A percentile compares a stretch with the other conserved stretches of the same genome.
Conservation (phyloP, 2,888 invertebrate genomes). For the Pyrochroa serraticornis region DNA sequence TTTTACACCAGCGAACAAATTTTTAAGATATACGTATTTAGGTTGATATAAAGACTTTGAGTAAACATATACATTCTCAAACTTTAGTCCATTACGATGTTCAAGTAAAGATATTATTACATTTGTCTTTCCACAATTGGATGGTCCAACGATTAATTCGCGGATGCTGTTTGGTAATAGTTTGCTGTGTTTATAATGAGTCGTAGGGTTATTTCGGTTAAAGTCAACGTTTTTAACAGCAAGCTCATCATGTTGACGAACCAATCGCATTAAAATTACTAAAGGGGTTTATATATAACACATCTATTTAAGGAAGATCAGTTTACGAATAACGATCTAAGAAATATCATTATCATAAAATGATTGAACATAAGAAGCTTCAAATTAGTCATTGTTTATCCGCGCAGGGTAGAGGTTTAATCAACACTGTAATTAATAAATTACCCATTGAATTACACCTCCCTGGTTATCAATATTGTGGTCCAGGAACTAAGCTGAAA, state of each 20-base stretch:
- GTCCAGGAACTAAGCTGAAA: conserved; percentile 32
- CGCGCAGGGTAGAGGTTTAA: conserved; percentile 28
- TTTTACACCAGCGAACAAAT: conserved; percentile 33
- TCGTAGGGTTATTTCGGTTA: not conserved
- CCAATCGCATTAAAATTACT: conserved; percentile 15
- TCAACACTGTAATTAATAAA: conserved; percentile 36
- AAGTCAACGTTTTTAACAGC: conserved; percentile 11
- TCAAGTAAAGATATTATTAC: conserved; percentile 45
- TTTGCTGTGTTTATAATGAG: conserved; percentile 35
- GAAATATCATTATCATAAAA: not conserved
- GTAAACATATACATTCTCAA: conserved; percentile 52
- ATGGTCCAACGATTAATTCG: conserved; percentile 46
- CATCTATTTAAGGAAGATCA: conserved; percentile 5
- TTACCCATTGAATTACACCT: conserved; percentile 38
- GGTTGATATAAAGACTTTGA: conserved; percentile 45
- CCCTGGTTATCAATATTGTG: conserved; percentile 32
- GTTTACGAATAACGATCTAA: conserved; percentile 1
- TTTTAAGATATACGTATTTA: no score
- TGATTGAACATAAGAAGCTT: no score
- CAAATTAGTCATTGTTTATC: not conserved
- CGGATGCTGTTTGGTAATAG: conserved; percentile 43
- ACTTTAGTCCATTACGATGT: conserved; percentile 47
- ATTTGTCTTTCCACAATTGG: conserved; percentile 52
- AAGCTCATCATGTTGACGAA: conserved; percentile 14
- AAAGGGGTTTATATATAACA: not conserved